Percentiles rank a stretch among this genome's conserved stretches.
Evolutionary conservation across 1,140 invertebrate species (phyloP).

Genomic region (Drosophila orena): DNA sequence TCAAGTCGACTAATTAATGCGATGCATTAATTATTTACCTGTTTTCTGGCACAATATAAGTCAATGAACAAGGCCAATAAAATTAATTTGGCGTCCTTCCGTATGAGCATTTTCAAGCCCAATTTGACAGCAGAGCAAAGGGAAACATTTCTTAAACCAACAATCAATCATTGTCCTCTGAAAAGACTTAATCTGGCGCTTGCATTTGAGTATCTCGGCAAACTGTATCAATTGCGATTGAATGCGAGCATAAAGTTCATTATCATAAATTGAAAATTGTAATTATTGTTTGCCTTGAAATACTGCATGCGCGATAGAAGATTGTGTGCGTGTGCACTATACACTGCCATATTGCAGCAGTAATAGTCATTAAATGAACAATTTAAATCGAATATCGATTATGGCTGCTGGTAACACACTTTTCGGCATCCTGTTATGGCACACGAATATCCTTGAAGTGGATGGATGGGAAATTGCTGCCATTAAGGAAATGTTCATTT

Average conservation of each 20-base stretch:
- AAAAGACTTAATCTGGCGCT: background rate
- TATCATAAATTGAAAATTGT: conserved; percentile 37
- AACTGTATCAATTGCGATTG: conserved; percentile 24
- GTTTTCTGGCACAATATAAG: conserved; percentile 5
- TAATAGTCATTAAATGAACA: conserved; percentile 47
- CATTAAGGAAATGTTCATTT: conserved; percentile 72
- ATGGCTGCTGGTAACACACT: conserved; percentile 34
- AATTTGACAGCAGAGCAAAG: conserved; percentile 24
- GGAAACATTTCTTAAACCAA: conserved; percentile 10
- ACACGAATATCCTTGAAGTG: conserved; percentile 39
- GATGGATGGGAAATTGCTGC: conserved; percentile 32
- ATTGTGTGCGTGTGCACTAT: conserved; percentile 1
- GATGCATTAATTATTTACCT: conserved; percentile 12
- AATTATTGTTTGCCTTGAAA: conserved; percentile 39
- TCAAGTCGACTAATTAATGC: background rate
- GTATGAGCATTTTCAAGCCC: conserved; percentile 25
- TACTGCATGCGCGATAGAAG: conserved; percentile 13
- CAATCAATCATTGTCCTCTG: conserved; percentile 32
- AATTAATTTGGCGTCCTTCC: conserved; percentile 11
- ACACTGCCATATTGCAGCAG: conserved; percentile 4
- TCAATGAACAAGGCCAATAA: conserved; percentile 2
- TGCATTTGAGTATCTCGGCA: conserved; percentile 8
- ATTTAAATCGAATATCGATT: conserved; percentile 61
- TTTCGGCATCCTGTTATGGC: conserved; percentile 39
- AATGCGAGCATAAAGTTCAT: conserved; percentile 33